These are phyloP conservation scores for Hypomesus transpacificus DNA, from an alignment of 2,113 vertebrate genomes.

Conservation along the genomic window DNA sequence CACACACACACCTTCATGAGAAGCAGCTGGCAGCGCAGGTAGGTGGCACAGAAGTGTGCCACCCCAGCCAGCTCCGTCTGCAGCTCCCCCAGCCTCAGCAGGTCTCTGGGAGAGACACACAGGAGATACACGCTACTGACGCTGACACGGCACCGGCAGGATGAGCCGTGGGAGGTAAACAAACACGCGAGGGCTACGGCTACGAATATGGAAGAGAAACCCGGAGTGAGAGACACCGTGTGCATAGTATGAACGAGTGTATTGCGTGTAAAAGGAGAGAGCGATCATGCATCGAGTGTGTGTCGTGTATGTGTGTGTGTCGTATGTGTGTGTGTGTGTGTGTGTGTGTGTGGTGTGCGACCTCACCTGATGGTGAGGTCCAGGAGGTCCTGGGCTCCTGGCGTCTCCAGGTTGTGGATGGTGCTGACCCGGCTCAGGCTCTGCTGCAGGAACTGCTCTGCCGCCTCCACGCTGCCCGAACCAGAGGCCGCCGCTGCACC, in stretches of 20 bases:
- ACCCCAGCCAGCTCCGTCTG: conserved; percentile 91
- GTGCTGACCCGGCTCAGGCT: conserved; percentile 85
- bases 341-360: background rate
- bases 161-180: background rate
- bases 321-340: background rate
- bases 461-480: conserved; percentile 79
- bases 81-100: conserved; percentile 90
- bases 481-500: conserved; percentile 61
- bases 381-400: conserved; percentile 88
- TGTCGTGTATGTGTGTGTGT: background rate
- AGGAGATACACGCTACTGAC: background rate
- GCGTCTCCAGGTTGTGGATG: conserved; percentile 86
- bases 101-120: conserved; percentile 73
- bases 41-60: conserved; percentile 93
- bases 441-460: conserved; percentile 90
- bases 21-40: conserved; percentile 91
- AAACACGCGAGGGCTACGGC: background rate
- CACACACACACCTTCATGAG: conserved; percentile 82
- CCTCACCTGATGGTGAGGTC: conserved; percentile 92
- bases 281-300: background rate
- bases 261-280: background rate
- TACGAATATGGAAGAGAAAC: background rate
- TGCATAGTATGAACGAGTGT: background rate
- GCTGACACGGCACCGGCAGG: too few relatives aligned
- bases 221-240: background rate